Evolutionary conservation across 2,797 vertebrate species (phyloP).

Genomic region (Coccyzus lansbergi): DNA sequence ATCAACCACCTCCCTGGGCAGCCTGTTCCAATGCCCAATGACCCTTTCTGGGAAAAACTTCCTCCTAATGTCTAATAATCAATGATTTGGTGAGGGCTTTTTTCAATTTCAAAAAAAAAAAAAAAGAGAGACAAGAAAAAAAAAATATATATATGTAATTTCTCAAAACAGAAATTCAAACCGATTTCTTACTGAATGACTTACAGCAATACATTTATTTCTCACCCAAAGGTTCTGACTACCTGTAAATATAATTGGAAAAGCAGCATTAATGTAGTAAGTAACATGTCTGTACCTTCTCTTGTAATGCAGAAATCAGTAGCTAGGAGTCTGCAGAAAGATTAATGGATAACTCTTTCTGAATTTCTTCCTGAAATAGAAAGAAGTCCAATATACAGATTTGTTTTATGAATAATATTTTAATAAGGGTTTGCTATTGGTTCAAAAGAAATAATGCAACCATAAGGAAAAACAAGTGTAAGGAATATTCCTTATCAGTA

Average conservation of each 20-base stretch:
- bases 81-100: not conserved
- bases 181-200: accelerated
- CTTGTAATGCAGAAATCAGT: not conserved
- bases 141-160: not conserved
- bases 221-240: not conserved
- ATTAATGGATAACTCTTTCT: not conserved
- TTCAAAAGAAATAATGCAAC: not conserved
- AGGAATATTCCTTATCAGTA: not conserved
- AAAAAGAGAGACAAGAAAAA: not conserved
- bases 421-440: not conserved
- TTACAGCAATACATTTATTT: not conserved
- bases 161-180: not conserved
- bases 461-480: not conserved
- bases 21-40: too few species aligned
- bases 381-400: not conserved
- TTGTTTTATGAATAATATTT: not conserved
- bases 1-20: too few species aligned
- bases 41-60: too few species aligned
- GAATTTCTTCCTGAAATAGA: not conserved
- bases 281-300: not conserved
- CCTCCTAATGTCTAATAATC: too few species aligned
- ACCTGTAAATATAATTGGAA: not conserved
- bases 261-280: not conserved
- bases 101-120: not conserved
- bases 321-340: not conserved